Percentiles rank a stretch among this genome's conserved stretches.
These are phyloP conservation scores for Eilema griseolum DNA, from an alignment of 2,888 invertebrate genomes.

Conservation along the genomic window DNA sequence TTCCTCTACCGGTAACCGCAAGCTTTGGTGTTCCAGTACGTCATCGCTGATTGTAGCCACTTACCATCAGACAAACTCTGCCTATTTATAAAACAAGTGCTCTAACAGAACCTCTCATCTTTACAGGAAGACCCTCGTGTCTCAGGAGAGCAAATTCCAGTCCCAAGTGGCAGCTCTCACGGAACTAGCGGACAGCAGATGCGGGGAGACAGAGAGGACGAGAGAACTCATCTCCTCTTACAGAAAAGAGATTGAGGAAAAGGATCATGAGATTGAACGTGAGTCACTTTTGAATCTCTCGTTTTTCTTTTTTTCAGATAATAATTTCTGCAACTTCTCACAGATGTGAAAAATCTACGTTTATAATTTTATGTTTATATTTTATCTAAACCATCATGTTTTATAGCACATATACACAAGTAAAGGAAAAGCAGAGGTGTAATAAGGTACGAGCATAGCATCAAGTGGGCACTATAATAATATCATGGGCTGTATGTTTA, in stretches of 20 bases:
- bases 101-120: neutral
- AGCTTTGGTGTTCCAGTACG: no score
- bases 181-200: conserved; percentile 84
- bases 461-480: no score
- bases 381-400: no score
- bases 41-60: neutral
- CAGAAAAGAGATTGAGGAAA: conserved; percentile 87
- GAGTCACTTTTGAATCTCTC: conserved; percentile 63
- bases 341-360: no score
- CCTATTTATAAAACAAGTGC: neutral
- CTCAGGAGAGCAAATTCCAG: conserved; percentile 88
- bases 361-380: no score
- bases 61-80: neutral
- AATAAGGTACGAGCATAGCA: no score
- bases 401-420: no score
- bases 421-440: no score
- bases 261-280: conserved; percentile 89
- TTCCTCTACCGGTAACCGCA: no score
- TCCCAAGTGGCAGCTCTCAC: conserved; percentile 87
- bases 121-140: conserved; percentile 88
- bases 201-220: conserved; percentile 86
- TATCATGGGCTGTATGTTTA: no score
- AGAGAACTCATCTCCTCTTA: conserved; percentile 86
- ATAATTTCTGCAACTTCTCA: no score
- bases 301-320: no score